Base-by-base conservation (phyloP, 2,113 vertebrate species). In the Dolichotis patagonum region DNA sequence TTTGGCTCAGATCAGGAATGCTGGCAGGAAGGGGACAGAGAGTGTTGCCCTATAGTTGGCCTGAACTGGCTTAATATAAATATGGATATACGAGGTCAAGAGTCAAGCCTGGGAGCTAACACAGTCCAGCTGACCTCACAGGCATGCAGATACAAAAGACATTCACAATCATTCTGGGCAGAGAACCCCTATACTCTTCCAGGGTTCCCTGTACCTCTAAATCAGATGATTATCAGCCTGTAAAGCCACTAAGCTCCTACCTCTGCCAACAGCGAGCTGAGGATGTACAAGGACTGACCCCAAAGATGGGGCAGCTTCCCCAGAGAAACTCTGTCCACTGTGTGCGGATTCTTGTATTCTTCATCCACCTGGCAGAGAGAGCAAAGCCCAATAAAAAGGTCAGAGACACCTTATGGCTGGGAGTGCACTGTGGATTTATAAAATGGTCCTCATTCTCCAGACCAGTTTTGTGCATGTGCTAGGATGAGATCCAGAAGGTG, bases 251-350 rank as follows among this genome's bases (percentile, higher is more conserved):
- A 63, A 87, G 30, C 5, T 20, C 46, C 94, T 98, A 99, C 99
- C 99, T 99, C 99, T 78, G 99, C 99, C 97, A 99, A 97, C 1
- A 99, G 98, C 67, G 98, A 99, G 97, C 99, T 98, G 85, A 99
- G 97, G 89, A 99, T 99, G 96, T 99, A 99, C n/a, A 99, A 98
- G 0, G 99, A 99, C 35, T 99, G 99, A 63, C 99, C 99, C 99
- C 99, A 99, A 98, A 99, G 99, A 98, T 99, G 99, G 17, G 99
- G 99, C 49, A 99, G 95, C 98, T 99, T 99, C 32, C 99, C 99
- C 95, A 98, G 62, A 35, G 99, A 98, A 84, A 99, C 91, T 96
- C 99, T 99, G 97, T 99, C 99, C 98, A 99, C 99, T 0, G 99
- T 98, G 97, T 99, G 99, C 88, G 99, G 99, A 88, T 98, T 99